Evolutionary conservation across 2,888 invertebrate species (phyloP), one percentile per base, ranked within the genome.

Genomic region (Dexiosoma caninum): DNA sequence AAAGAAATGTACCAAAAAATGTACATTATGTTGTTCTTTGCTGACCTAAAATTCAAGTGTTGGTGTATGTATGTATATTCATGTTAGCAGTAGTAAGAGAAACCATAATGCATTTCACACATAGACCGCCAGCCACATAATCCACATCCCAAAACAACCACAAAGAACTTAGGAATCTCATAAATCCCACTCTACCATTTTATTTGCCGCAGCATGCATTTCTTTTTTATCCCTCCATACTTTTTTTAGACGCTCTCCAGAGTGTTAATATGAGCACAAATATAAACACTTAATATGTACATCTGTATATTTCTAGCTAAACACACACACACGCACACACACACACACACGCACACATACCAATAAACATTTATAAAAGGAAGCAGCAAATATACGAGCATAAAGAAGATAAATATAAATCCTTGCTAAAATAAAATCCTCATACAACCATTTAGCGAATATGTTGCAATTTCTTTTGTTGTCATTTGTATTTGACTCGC

Each of bases 381-480:
- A 21, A 57, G 12, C 44, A 32, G 30, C 2, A 30, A 14, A 42
- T 23, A 9, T 44, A 55, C n/a, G n/a, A n/a, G n/a, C n/a, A n/a
- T 42, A 62, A 57, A 55, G 44, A 14, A 80, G 62, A 79, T 66
- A 71, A 81, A 77, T 79, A 51, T n/a, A 75, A 79, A 64, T 74
- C 74, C 74, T 75, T 62, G 60, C 64, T 30, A 70, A 70, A 77
- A 69, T 42, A 51, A 77, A 71, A 64, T 71, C 70, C 70, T 64
- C 32, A 55, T 57, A 67, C 62, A 67, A 55, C 77, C 81, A 81
- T 81, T 81, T 81, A 77, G 77, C 69, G 77, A 81, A 81, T 81
- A 77, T 81, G 81, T 77, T 81, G 77, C 81, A 81, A 77, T 81
- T 81, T 77, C 81, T 81, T 80, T 70, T 80, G 72, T 77, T 77